Evolutionary conservation across 2,888 invertebrate species (phyloP), one percentile per base, ranked within the genome.

Genomic region (Andricus quercusramuli): DNA sequence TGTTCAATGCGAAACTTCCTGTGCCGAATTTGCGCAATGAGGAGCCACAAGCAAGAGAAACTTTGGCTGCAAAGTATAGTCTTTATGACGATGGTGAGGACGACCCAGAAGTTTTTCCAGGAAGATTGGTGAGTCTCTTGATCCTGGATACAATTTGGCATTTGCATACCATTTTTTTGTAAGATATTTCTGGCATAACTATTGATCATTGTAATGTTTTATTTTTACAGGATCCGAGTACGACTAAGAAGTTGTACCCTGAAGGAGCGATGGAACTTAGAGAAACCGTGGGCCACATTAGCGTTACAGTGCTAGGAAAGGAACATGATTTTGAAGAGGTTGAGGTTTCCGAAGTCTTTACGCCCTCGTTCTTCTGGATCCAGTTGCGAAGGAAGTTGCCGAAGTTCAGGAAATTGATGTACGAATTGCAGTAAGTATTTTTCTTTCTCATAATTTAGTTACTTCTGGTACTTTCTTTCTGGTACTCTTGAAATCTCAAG

Each of bases 291-390:
- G 90, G 86, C 1, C 87, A 88, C 25, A 83, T 91, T 67, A 80
- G 59, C 13, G 90, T 91, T 6, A 77, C 78, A 5, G 82, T 85
- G 20, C 81, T 91, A 13, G 77, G 64, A 1, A 66, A 74, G 1
- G 76, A 82, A n/a, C 25, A 29, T n/a, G 85, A 85, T 4, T 86
- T 79, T 29, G 56, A 88, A 56, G 88, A 90, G 80, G 88, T 91
- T 32, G 51, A 84, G 25, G 83, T 92, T 41, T 86, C 86, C 11
- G 92, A 92, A 80, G 83, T 90, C 17, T 91, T 90, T 62, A 88
- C 89, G 3, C 92, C 92, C 1, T 88, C 90, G 1, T 91, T 92
- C 59, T 92, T 92, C 76, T 92, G 92, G 92, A 83, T 92, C 79
- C 89, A 88, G 3, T 82, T 90, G 17, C 81, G 87, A 1, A 85